Base-by-base conservation (phyloP, 1,140 invertebrate genomes). In the Dolichoris vasculosae region DNA sequence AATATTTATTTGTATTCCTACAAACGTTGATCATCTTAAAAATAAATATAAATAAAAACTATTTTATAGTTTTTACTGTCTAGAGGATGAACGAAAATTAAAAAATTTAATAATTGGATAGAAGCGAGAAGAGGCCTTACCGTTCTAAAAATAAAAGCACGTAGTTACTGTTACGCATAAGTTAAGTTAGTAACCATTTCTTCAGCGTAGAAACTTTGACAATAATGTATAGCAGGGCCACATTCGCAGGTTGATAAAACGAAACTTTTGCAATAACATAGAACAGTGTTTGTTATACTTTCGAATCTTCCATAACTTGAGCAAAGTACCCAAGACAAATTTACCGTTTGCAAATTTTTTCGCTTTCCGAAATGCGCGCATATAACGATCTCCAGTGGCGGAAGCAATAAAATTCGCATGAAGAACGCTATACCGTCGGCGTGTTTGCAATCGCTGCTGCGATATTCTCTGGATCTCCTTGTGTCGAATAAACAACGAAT, bases 391-490 rank as follows among this genome's bases (percentile, higher is more conserved):
- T 38, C 23, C 43, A 38, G 30, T 15, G 35, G 40, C 71, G 59
- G 73, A 77, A 51, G 71, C 43, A 83, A 83, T 83, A 76, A 83
- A 83, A 83, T 77, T 46, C 73, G 38, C n/a, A 7, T n/a, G 40
- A 46, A 38, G 40, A 48, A 40, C 32, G 76, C 2, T 35, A 59
- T 17, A 35, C 63, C 32, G 76, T 83, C 83, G 85, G 83, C 82
- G 75, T 83, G 75, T 87, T 84, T 84, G 79, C 82, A 73, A 87
- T 87, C 86, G 73, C 85, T 82, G 69, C 78, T 15, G 69, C 35
- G 77, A 63, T 43, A 38, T 59, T 69, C 86, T 87, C 63, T 40
- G 75, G 32, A 83, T 85, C 73, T 79, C 77, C 43, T 77, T 23
- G 43, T n/a, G 67, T 46, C 67, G 55, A 86, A 83, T 87, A 76